Percentiles rank a stretch among this genome's conserved stretches.
Evolutionary conservation across 2,797 vertebrate species (phyloP).

Genomic region (Poecilia wingei): DNA sequence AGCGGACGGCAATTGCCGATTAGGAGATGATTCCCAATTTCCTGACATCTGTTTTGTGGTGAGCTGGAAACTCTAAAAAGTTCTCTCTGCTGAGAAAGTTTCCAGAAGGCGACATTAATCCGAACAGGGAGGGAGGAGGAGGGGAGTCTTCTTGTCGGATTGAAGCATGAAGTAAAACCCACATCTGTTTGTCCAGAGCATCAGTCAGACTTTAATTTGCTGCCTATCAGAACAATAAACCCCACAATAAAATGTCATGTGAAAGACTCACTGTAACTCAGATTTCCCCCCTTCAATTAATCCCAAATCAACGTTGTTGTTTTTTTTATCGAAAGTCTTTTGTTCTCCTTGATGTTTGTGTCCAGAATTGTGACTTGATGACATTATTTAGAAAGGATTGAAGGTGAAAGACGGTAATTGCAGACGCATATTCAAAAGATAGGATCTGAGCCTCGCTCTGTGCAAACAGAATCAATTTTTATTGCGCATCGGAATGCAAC

Average conservation of each 20-base stretch:
- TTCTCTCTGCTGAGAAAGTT: background rate
- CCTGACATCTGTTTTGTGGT: background rate
- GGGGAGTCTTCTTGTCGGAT: background rate
- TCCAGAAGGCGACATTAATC: background rate
- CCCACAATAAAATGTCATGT: background rate
- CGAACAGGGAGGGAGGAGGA: background rate
- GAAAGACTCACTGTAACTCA: background rate
- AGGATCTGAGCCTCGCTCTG: background rate
- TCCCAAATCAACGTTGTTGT: background rate
- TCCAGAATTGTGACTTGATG: background rate
- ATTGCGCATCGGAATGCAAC: background rate
- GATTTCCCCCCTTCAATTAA: background rate
- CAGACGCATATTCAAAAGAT: background rate
- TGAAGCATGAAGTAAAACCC: background rate
- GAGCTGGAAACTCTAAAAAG: background rate
- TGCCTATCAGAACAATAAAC: background rate
- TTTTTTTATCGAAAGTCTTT: background rate
- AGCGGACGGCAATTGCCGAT: background rate
- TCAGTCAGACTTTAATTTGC: background rate
- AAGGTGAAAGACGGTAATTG: background rate
- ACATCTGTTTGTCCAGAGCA: background rate
- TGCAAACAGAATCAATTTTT: background rate
- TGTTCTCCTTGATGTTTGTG: background rate
- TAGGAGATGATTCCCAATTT: slow-evolving; percentile 6
- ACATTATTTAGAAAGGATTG: background rate